Evolutionary conservation across 2,113 vertebrate genomes (phyloP).

Genomic region (Scalopus aquaticus): DNA sequence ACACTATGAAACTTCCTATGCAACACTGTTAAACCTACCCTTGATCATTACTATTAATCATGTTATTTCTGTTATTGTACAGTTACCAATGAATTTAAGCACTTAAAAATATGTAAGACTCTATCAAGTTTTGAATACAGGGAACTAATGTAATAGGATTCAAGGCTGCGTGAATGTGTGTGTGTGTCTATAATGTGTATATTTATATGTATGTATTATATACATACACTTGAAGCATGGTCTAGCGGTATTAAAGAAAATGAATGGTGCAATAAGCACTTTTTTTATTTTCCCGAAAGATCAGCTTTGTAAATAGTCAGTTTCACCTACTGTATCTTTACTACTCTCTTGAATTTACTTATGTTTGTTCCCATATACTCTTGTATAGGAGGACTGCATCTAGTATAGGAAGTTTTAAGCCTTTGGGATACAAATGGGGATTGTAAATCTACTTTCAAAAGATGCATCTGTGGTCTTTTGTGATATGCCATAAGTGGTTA

Average conservation of each 20-base stretch:
- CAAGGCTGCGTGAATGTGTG: neutral
- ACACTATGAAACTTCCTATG: neutral
- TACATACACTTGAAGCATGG: neutral
- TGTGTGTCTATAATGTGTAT: neutral
- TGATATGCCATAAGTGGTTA: neutral
- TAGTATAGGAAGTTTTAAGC: constrained; percentile 27
- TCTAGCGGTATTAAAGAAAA: neutral
- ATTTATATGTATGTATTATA: too few species aligned
- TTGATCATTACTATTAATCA: constrained; percentile 51
- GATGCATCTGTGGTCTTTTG: neutral
- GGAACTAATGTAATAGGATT: constrained; percentile 13
- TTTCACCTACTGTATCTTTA: constrained; percentile 10
- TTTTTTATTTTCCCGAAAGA: neutral
- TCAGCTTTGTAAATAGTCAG: neutral
- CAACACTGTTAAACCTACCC: neutral
- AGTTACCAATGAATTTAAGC: neutral
- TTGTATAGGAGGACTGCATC: neutral
- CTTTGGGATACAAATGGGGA: neutral
- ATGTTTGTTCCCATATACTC: neutral
- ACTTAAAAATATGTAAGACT: neutral
- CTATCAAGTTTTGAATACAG: constrained; percentile 12
- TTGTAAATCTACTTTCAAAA: neutral
- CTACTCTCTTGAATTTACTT: neutral
- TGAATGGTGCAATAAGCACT: neutral
- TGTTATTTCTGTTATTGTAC: constrained; percentile 41